Percentiles rank a stretch among this genome's conserved stretches.
Conservation (phyloP, 1,140 invertebrate species). For the Plectrocnemia conspersa region DNA sequence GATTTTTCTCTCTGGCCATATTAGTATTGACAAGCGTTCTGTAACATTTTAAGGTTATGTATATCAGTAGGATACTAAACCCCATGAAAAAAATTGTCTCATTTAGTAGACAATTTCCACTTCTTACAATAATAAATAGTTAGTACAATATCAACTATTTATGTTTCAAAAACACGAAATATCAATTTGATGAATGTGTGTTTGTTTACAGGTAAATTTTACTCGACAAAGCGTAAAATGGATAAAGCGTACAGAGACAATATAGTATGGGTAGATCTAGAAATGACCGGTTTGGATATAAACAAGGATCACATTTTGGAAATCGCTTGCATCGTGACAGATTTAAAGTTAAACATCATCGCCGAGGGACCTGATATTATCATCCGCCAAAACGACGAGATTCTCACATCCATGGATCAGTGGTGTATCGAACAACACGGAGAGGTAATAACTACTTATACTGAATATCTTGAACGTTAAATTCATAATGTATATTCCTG, state of each 20-base stretch:
- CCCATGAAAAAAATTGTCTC: too few species aligned
- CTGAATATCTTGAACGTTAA: neutral
- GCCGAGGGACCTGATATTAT: conserved; percentile 74
- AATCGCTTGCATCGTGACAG: conserved; percentile 83
- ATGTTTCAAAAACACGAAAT: too few species aligned
- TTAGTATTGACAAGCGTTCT: too few species aligned
- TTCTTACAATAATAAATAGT: too few species aligned
- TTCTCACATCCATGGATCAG: conserved; percentile 73
- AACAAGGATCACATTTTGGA: conserved; percentile 79
- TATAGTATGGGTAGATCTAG: conserved; percentile 55
- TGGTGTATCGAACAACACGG: conserved; percentile 79
- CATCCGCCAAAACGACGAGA: conserved; percentile 70
- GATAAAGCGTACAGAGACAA: conserved; percentile 24
- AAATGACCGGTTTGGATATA: conserved; percentile 77
- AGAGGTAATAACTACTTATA: conserved; percentile 49
- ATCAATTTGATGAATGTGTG: too few species aligned
- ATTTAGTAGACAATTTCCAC: too few species aligned
- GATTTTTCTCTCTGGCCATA: too few species aligned
- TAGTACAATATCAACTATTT: too few species aligned
- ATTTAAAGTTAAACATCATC: conserved; percentile 72
- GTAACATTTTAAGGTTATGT: too few species aligned
- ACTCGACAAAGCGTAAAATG: too few species aligned
- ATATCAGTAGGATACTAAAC: too few species aligned
- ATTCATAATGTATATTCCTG: neutral
- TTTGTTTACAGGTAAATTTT: too few species aligned